A percentile compares a stretch with the other conserved stretches of the same genome.
Evolutionary conservation across 2,113 vertebrate species (phyloP).

Genomic region (Pachypanchax playfairii): DNA sequence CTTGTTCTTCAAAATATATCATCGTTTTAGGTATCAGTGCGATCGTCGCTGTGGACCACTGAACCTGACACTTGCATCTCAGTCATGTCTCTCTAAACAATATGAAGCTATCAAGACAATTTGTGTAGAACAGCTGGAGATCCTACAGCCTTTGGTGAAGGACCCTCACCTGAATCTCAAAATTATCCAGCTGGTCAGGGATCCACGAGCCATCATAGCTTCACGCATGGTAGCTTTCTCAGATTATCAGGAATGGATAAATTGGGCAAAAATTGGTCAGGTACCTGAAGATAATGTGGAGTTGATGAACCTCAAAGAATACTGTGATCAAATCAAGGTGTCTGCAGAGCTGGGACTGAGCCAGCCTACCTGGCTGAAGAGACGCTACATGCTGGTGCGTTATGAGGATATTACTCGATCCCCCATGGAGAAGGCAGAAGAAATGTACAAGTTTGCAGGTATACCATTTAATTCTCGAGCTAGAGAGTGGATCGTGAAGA

Average conservation of each 20-base stretch:
- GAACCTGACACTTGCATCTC: conserved; percentile 88
- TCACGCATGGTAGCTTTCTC: conserved; percentile 94
- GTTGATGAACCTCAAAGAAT: conserved; percentile 86
- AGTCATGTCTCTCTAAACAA: conserved; percentile 87
- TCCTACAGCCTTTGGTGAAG: conserved; percentile 87
- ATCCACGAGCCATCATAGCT: conserved; percentile 91
- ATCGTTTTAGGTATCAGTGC: conserved; percentile 82
- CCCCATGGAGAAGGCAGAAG: conserved; percentile 89
- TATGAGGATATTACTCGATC: conserved; percentile 92
- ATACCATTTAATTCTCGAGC: conserved; percentile 88
- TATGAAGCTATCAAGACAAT: conserved; percentile 91
- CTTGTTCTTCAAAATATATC: background rate
- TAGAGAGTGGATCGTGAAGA: conserved; percentile 89
- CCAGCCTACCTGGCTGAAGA: conserved; percentile 87
- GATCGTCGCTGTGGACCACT: conserved; percentile 90
- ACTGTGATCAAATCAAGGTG: conserved; percentile 89
- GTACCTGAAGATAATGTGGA: conserved; percentile 85
- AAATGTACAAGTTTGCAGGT: conserved; percentile 92
- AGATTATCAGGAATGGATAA: conserved; percentile 92
- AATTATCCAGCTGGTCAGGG: conserved; percentile 93
- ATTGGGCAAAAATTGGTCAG: conserved; percentile 86
- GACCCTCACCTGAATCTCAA: conserved; percentile 88
- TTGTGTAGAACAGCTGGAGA: conserved; percentile 89
- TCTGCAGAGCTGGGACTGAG: conserved; percentile 89
- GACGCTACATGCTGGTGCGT: conserved; percentile 93